These are phyloP conservation scores for Xestia rhomboidea DNA, from an alignment of 2,888 invertebrate species.

Conservation along the genomic window DNA sequence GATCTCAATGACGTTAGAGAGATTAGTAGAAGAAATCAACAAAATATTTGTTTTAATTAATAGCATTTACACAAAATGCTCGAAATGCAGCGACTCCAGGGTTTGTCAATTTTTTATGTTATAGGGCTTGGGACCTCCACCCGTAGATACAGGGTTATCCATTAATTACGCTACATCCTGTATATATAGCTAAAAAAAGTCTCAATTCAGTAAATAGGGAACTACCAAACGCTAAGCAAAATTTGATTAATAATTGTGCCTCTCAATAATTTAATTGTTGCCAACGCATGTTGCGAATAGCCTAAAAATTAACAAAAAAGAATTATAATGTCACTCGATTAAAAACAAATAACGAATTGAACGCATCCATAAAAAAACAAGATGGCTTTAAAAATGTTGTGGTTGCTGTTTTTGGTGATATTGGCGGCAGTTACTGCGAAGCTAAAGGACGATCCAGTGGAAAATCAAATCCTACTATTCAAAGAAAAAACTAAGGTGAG, in stretches of 20 bases:
- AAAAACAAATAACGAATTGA: constrained; percentile 6
- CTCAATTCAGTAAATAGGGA: not conserved
- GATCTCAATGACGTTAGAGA: too few relatives aligned
- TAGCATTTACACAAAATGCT: too few relatives aligned
- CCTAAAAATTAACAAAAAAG: too few relatives aligned
- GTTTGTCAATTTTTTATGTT: too few relatives aligned
- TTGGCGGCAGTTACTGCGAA: constrained; percentile 55
- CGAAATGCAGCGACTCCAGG: too few relatives aligned
- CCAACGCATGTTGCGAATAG: too few relatives aligned
- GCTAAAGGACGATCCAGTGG: constrained; percentile 70
- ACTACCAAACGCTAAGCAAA: not conserved
- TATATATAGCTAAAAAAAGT: not conserved
- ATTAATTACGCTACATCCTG: too few relatives aligned
- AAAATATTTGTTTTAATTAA: too few relatives aligned
- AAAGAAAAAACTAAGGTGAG: constrained; percentile 77
- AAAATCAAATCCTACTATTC: constrained; percentile 77
- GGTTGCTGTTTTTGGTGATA: constrained; percentile 43
- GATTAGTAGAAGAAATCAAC: too few relatives aligned
- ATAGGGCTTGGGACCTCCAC: too few relatives aligned
- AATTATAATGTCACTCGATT: constrained; percentile 4
- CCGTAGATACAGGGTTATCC: too few relatives aligned
- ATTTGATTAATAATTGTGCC: not conserved
- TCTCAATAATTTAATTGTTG: not conserved
- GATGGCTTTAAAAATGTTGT: constrained; percentile 87
- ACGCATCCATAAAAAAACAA: not conserved